Evolutionary conservation across 2,113 vertebrate genomes (phyloP).

Genomic region (Romanogobio albipinnatus): DNA sequence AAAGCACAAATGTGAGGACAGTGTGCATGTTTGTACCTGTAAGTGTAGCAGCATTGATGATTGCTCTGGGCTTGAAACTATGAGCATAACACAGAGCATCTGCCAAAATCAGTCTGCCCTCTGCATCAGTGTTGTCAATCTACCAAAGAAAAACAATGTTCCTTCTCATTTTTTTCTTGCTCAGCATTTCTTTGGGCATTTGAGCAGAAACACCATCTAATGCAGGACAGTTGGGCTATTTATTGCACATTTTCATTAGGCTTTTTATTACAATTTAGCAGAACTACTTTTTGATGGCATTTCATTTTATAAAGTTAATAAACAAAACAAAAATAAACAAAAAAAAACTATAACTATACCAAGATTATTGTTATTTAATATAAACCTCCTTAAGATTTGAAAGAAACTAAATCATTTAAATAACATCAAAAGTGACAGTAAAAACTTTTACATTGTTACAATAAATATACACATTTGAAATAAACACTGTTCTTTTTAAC

Average conservation of each 20-base stretch:
- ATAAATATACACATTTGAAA: not conserved
- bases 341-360: too few relatives aligned
- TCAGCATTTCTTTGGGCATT: not conserved
- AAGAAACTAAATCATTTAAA: too few relatives aligned
- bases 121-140: conserved; percentile 97
- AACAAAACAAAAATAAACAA: not conserved
- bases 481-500: not conserved
- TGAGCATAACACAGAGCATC: conserved; percentile 95
- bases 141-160: conserved; percentile 60
- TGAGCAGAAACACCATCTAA: not conserved
- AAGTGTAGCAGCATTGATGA: conserved; percentile 91
- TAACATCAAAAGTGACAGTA: not conserved
- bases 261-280: not conserved
- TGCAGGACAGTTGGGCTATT: not conserved
- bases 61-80: conserved; percentile 84
- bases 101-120: conserved; percentile 90
- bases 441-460: not conserved
- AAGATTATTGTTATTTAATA: not conserved
- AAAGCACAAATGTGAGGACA: not conserved
- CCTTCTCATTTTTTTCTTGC: not conserved
- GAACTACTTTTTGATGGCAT: not conserved
- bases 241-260: not conserved
- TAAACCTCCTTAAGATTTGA: too few relatives aligned
- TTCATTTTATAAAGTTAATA: not conserved
- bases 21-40: conserved; percentile 79